Evolutionary conservation across 1,140 invertebrate genomes (phyloP), one percentile per base, ranked within the genome.

Genomic region (Drosophila gunungcola): DNA sequence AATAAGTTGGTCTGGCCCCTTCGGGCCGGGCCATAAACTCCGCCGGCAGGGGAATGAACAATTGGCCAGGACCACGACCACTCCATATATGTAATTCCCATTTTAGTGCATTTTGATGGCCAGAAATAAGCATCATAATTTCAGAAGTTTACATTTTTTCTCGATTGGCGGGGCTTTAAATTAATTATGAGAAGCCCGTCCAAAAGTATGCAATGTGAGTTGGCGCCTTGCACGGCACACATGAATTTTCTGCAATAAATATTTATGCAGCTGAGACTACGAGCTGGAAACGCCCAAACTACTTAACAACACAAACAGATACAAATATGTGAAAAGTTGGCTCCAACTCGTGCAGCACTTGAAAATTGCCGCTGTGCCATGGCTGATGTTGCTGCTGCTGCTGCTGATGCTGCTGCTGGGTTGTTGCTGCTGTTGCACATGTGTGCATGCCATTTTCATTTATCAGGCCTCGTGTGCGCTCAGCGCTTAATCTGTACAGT

Each of bases 231-330:
- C 42, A 54, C 13, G 41, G 41, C 49, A 39, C 64, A 65, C 60
- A 65, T 81, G 79, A 73, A 74, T 64, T 77, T 78, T 78, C 70
- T 83, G 83, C 83, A 86, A 88, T 86, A 86, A 86, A 86, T 86
- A 86, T 86, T 86, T 86, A 86, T 86, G 83, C 83, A 86, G 83
- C 75, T 79, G 79, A 72, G 70, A 80, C 57, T 68, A 55, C 65
- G 25, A 67, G 62, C 27, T 68, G 64, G 34, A 45, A 70, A 54
- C 63, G 49, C 52, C 69, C 57, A 74, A 82, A 86, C 83, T 86
- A 86, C 83, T 86, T 88, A 83, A 88, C 79, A 86, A 83, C 83
- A 88, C 84, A 86, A 86, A 88, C 83, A 86, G 83, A 86, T 86
- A 86, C 83, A 83, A 83, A 86, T 86, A 86, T 86, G 79, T 78